Conservation (phyloP, 2,888 invertebrate species). For the Erebia epiphron region DNA sequence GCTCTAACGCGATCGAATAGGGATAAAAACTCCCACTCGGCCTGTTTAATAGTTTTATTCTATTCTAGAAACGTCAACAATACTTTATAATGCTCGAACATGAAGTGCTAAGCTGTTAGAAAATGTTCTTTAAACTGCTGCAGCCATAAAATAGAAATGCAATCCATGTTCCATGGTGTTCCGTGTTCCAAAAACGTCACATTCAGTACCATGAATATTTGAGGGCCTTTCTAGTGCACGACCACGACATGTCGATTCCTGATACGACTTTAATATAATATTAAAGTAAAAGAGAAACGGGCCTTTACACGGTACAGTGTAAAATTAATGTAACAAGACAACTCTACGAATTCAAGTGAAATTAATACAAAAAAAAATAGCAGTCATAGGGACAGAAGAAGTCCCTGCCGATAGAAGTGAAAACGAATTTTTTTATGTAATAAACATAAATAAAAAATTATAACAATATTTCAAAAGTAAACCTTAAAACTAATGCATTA, state of each 20-base stretch:
- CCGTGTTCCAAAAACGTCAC: conserved; percentile 23
- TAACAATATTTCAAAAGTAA: too few relatives aligned
- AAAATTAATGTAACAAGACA: too few relatives aligned
- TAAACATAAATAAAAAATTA: too few relatives aligned
- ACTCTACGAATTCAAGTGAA: too few relatives aligned
- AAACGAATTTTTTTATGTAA: too few relatives aligned
- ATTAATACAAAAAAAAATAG: too few relatives aligned
- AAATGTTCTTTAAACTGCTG: conserved; percentile 6
- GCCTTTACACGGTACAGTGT: too few relatives aligned
- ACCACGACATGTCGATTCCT: not conserved
- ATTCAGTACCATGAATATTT: conserved; percentile 17
- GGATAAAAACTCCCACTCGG: too few relatives aligned
- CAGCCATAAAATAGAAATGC: conserved; percentile 29
- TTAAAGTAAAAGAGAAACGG: not conserved
- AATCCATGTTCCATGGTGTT: conserved; percentile 20
- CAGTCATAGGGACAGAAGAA: too few relatives aligned
- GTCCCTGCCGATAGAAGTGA: too few relatives aligned
- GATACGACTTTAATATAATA: not conserved
- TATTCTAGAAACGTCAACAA: conserved; percentile 1
- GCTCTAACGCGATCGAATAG: too few relatives aligned
- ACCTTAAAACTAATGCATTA: too few relatives aligned
- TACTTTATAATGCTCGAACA: conserved; percentile 7
- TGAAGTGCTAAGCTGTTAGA: conserved; percentile 17
- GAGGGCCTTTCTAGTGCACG: not conserved
- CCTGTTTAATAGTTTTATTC: not conserved